Evolutionary conservation across 2,797 vertebrate species (phyloP).

Genomic region (Menidia menidia): DNA sequence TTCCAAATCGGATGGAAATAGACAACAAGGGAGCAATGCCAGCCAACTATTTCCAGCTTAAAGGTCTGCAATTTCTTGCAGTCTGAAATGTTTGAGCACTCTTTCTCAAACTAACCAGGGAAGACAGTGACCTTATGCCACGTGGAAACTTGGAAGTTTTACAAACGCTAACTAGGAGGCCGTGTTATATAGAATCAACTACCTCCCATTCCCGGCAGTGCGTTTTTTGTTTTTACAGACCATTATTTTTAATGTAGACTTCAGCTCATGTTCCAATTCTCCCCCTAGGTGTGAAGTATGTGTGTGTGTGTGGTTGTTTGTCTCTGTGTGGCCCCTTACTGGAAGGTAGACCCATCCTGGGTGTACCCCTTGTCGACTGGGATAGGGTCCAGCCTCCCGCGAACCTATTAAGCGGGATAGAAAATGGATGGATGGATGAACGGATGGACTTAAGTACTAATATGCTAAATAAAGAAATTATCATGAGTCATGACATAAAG

Average conservation of each 20-base stretch:
- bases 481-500: too few species aligned
- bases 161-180: constrained; percentile 15
- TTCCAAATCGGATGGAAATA: constrained; percentile 44
- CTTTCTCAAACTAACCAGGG: constrained; percentile 32
- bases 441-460: too few species aligned
- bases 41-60: constrained; percentile 60
- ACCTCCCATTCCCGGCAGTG: not conserved
- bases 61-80: constrained; percentile 72
- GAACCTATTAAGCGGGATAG: not conserved
- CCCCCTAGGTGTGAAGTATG: too few species aligned
- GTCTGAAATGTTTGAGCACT: constrained; percentile 51
- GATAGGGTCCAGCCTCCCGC: not conserved
- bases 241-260: too few species aligned
- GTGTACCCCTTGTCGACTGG: too few species aligned
- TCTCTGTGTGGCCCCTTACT: too few species aligned
- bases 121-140: constrained; percentile 35
- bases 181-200: not conserved
- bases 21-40: constrained; percentile 41
- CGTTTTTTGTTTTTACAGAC: not conserved
- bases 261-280: too few species aligned
- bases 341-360: too few species aligned
- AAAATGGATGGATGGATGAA: fast-evolving
- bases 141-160: constrained; percentile 40
- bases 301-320: too few species aligned
- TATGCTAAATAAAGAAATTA: not conserved